These are phyloP conservation scores for Hafferia zeledoni DNA, from an alignment of 2,797 vertebrate species.

Conservation along the genomic window DNA sequence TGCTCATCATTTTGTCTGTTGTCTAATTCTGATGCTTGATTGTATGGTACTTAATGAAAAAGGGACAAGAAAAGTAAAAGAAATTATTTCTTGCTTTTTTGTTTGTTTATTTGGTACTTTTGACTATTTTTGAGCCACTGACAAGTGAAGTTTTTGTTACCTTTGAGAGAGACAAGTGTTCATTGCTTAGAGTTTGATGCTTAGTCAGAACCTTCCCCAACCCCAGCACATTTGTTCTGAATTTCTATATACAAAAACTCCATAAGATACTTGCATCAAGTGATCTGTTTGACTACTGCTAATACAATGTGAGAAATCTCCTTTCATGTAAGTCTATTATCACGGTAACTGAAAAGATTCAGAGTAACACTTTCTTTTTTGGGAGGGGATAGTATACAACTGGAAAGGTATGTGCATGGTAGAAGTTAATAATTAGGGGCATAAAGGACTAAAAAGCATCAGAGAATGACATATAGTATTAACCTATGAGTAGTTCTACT, in stretches of 20 bases:
- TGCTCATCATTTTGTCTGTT: neutral
- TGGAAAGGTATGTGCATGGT: neutral
- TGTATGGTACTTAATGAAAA: neutral
- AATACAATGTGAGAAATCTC: neutral
- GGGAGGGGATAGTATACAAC: accelerated
- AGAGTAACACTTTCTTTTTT: neutral
- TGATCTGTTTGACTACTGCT: neutral
- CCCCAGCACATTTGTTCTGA: neutral
- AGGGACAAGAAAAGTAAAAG: neutral
- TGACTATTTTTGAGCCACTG: neutral
- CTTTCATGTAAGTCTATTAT: neutral
- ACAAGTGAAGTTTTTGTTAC: neutral
- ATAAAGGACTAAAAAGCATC: neutral
- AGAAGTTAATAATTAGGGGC: neutral
- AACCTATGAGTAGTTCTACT: neutral
- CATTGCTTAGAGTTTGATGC: neutral
- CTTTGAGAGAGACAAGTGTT: neutral
- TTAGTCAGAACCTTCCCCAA: neutral
- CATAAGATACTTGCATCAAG: neutral
- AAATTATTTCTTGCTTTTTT: neutral
- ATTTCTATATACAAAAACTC: neutral
- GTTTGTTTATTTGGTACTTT: neutral
- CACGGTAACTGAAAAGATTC: neutral
- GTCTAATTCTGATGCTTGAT: neutral
- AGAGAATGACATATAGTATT: neutral